Conservation (phyloP, 2,797 vertebrate genomes). For the Coranthus polyacanthus region DNA sequence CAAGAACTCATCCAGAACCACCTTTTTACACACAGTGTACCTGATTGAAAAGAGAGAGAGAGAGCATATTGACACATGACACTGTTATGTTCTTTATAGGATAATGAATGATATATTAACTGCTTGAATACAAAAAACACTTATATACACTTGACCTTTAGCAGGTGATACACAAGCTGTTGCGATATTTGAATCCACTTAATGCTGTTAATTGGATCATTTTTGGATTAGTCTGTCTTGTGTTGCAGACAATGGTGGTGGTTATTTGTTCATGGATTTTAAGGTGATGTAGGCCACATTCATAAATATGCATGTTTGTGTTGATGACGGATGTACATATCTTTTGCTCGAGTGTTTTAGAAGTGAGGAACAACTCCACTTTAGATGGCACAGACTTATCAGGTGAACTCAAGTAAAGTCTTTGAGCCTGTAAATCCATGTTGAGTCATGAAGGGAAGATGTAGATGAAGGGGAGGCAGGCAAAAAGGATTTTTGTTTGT, state of each 20-base stretch:
- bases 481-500: conserved; percentile 46
- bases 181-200: conserved; percentile 18
- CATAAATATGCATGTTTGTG: conserved; percentile 10
- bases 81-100: conserved; percentile 23
- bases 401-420: conserved; percentile 43
- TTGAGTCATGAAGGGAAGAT: conserved; percentile 37
- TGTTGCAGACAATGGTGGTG: not conserved
- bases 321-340: conserved; percentile 4
- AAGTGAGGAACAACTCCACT: conserved; percentile 13
- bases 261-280: conserved; percentile 28
- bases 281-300: conserved; percentile 6
- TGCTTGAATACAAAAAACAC: conserved; percentile 24
- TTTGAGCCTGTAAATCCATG: conserved; percentile 48
- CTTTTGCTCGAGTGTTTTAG: conserved; percentile 1
- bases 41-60: conserved; percentile 23
- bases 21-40: conserved; percentile 23
- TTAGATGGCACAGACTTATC: not conserved
- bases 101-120: conserved; percentile 33
- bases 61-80: conserved; percentile 1
- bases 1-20: conserved; percentile 38
- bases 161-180: conserved; percentile 34
- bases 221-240: too few species aligned
- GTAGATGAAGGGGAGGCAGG: conserved; percentile 25
- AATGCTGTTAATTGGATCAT: conserved; percentile 10
- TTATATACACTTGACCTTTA: conserved; percentile 51